Evolutionary conservation across 1,140 invertebrate genomes (phyloP).

Genomic region (Cotesia chilonis): DNA sequence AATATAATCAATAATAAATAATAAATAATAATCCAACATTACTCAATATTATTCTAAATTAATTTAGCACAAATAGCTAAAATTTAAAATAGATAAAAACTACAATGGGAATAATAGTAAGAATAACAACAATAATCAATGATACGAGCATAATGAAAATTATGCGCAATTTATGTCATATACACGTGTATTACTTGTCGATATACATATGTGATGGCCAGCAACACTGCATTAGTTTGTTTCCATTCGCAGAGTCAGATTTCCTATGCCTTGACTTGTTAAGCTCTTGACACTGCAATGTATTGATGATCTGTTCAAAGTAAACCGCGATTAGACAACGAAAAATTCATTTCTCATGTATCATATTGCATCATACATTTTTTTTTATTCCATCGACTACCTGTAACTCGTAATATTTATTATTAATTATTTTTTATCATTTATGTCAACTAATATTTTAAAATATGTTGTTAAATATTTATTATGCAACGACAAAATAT

Average conservation of each 20-base stretch:
- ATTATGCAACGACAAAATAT: background rate
- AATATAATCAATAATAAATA: no score
- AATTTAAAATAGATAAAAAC: background rate
- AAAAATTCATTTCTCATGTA: slow-evolving; percentile 31
- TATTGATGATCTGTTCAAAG: slow-evolving; percentile 16
- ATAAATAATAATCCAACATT: no score
- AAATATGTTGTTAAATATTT: background rate
- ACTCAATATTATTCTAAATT: no score
- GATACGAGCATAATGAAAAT: background rate
- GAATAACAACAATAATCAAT: background rate
- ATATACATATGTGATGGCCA: slow-evolving; percentile 31
- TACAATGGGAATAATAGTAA: background rate
- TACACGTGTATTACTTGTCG: slow-evolving; percentile 33
- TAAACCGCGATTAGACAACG: slow-evolving; percentile 12
- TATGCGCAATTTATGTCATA: slow-evolving; percentile 28
- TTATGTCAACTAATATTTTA: background rate
- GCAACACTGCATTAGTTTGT: slow-evolving; percentile 20
- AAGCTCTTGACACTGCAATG: slow-evolving; percentile 25
- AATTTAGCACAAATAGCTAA: no score
- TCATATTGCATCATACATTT: slow-evolving; percentile 15
- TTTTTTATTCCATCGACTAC: slow-evolving; percentile 6
- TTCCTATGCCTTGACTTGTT: slow-evolving; percentile 17
- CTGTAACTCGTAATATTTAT: background rate
- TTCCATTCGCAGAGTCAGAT: slow-evolving; percentile 32
- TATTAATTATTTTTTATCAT: background rate